Conservation (phyloP, 2,888 invertebrate species). For the Villa cingulata region DNA sequence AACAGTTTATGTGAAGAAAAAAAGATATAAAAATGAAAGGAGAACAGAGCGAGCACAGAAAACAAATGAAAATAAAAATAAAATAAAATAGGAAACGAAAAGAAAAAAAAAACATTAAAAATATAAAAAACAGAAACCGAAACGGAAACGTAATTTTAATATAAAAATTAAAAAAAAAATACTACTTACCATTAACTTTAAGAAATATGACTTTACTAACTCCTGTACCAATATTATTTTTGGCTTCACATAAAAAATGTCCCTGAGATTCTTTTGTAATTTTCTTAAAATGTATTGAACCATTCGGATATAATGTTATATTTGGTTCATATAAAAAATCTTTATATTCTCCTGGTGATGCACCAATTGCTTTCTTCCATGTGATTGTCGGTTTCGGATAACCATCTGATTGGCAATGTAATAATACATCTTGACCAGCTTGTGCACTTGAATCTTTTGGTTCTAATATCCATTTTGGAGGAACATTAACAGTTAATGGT, state of each 20-base stretch:
- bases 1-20: no score
- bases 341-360: slow-evolving; percentile 64
- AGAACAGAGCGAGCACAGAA: no score
- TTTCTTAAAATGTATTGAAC: slow-evolving; percentile 67
- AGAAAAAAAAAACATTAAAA: slow-evolving; percentile 26
- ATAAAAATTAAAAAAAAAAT: background rate
- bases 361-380: slow-evolving; percentile 81
- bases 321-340: slow-evolving; percentile 69
- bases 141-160: slow-evolving; percentile 16
- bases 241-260: slow-evolving; percentile 84
- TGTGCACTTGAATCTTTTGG: slow-evolving; percentile 71
- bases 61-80: no score
- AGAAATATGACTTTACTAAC: slow-evolving; percentile 83
- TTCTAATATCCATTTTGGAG: slow-evolving; percentile 79
- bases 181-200: slow-evolving; percentile 69
- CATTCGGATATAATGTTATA: slow-evolving; percentile 64
- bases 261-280: slow-evolving; percentile 80
- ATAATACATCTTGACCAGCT: slow-evolving; percentile 65
- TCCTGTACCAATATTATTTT: slow-evolving; percentile 80
- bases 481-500: slow-evolving; percentile 72
- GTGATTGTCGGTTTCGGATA: slow-evolving; percentile 79
- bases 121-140: slow-evolving; percentile 19
- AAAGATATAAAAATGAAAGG: no score
- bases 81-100: no score
- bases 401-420: slow-evolving; percentile 84